Base-by-base conservation (phyloP, 2,797 vertebrate species). In the Oreochromis grahami region DNA sequence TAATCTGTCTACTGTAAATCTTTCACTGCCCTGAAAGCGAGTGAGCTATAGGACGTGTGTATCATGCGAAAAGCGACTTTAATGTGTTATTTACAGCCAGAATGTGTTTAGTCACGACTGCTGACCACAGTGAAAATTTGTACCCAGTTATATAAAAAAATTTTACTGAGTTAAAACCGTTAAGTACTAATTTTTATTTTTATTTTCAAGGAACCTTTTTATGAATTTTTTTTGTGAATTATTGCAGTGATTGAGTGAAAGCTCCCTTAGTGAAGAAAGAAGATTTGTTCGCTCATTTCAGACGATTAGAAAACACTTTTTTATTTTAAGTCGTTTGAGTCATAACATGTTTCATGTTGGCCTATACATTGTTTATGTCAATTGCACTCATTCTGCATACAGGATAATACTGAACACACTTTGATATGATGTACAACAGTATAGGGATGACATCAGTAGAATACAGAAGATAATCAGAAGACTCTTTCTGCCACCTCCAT, bases 221-320 rank as follows among this genome's bases (percentile, higher is more conserved):
- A 50, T 32, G 26, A 50, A 4, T 21, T 29, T 50, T 19, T 12
- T 50, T 77, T 34, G 12, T 74, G 24, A 41, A 74, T 78, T 36
- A 68, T 7, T 26, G 7, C 45, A 21, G 45, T 41, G 8, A 50
- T 29, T n/a, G 41, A 51, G 68, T 29, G 29, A 81, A 41, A 36
- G 51, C 6, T 34, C 45, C 48, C 45, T 15, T 55, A 41, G 56
- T 68, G 41, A 85, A 9, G 68, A 72, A 86, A 70, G 74, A 87
- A 87, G 79, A 87, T 83, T 38, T 82, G 78, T 74, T 91, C 41
- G 79, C 93, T 92, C 85, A 92, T 87, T 56, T 92, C 90, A 95
- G 93, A 94, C 93, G 91, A 83, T 94, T 95, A 93, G 93, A 95
- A 95, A 95, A 94, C 91, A 84, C 80, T 84, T 90, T 84, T 90